Conservation (phyloP, 2,797 vertebrate genomes). For the Oreonectes daqikongensis region DNA sequence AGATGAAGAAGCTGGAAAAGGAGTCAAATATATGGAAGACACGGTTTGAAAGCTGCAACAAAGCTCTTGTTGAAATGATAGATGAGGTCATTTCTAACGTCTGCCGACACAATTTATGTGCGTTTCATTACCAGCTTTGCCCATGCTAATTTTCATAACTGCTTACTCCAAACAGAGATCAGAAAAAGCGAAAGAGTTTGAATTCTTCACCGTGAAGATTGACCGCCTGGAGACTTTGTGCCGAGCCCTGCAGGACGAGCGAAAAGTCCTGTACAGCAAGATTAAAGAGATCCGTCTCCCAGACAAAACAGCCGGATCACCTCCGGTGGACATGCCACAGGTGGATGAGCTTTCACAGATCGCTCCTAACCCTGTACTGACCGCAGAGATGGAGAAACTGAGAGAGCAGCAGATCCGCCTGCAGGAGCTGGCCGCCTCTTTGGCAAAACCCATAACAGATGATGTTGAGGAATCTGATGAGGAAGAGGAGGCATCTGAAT, state of each 20-base stretch:
- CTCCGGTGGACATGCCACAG: slow-evolving; percentile 17
- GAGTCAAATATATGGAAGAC: slow-evolving; percentile 92
- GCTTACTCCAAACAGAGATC: slow-evolving; percentile 77
- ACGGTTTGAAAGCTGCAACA: slow-evolving; percentile 95
- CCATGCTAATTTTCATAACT: slow-evolving; percentile 1
- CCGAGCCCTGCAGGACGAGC: slow-evolving; percentile 88
- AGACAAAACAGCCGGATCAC: slow-evolving; percentile 53
- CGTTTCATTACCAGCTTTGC: neutral
- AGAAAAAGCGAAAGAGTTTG: slow-evolving; percentile 86
- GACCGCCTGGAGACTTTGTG: slow-evolving; percentile 90
- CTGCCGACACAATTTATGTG: neutral
- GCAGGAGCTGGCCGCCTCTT: slow-evolving; percentile 78
- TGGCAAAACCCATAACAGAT: slow-evolving; percentile 66
- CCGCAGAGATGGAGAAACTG: slow-evolving; percentile 67
- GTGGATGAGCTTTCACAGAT: slow-evolving; percentile 45
- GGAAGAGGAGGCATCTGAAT: neutral
- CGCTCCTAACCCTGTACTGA: slow-evolving; percentile 55
- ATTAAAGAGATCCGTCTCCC: slow-evolving; percentile 84
- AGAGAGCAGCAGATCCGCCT: slow-evolving; percentile 74
- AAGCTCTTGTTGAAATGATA: slow-evolving; percentile 91
- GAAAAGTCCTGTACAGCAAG: slow-evolving; percentile 86
- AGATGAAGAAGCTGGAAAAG: slow-evolving; percentile 95
- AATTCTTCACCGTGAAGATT: slow-evolving; percentile 89
- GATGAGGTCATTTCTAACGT: slow-evolving; percentile 80
- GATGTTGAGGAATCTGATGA: slow-evolving; percentile 41